Conservation (phyloP, 2,888 invertebrate genomes). For the Agriopis marginaria region DNA sequence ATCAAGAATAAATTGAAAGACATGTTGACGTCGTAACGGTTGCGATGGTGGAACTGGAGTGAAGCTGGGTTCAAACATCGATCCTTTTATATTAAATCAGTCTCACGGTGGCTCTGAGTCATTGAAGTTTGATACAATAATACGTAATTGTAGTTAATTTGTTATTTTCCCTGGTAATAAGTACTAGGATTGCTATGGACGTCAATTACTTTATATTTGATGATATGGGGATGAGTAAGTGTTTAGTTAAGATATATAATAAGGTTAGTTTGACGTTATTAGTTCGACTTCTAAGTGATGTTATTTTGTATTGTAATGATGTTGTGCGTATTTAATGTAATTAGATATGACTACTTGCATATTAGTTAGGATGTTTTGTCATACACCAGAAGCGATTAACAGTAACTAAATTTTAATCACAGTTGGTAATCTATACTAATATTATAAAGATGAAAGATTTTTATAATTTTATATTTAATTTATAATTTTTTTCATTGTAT, state of each 20-base stretch:
- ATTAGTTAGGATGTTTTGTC: neutral
- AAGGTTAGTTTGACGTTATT: constrained; percentile 3
- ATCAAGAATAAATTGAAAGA: constrained; percentile 44
- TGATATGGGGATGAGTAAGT: constrained; percentile 7
- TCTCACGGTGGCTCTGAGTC: constrained; percentile 5
- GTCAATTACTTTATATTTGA: neutral
- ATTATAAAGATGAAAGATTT: too few species aligned
- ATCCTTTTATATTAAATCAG: constrained; percentile 13
- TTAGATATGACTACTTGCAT: neutral
- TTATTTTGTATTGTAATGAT: neutral
- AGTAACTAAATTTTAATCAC: too few species aligned
- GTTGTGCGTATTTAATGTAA: neutral
- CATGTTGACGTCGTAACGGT: constrained; percentile 8
- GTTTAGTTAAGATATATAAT: neutral
- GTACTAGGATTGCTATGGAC: neutral
- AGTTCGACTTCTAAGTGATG: neutral
- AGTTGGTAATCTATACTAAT: too few species aligned
- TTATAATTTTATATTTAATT: too few species aligned
- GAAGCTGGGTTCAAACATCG: neutral
- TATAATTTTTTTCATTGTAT: too few species aligned
- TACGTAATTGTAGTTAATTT: constrained; percentile 16
- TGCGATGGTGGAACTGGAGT: constrained; percentile 7
- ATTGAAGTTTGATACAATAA: constrained; percentile 14
- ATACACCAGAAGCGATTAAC: too few species aligned
- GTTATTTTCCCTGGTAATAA: constrained; percentile 13